A percentile compares a stretch with the other conserved stretches of the same genome.
phyloP scores from a whole-genome alignment of 2,888 invertebrate genomes.

The Plusia festucae region DNA sequence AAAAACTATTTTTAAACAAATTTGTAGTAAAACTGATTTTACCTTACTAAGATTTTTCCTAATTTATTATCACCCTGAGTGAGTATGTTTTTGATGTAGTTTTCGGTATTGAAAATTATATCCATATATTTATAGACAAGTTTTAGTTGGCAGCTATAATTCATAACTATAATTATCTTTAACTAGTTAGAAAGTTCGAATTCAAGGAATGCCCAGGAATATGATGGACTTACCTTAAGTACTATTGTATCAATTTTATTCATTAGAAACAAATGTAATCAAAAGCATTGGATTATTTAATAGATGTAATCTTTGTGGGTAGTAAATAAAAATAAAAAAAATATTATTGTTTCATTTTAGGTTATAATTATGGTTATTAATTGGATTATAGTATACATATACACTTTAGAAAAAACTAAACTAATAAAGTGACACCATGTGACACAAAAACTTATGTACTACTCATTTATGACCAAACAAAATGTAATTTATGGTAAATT shows the following conservation, averaged over 20 bases:
- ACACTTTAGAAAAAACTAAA: conserved; percentile 13
- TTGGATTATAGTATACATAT: conserved; percentile 9
- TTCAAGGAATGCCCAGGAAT: not conserved
- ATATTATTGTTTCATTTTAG: conserved; percentile 44
- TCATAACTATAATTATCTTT: not conserved
- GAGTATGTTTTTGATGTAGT: no score
- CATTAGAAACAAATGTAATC: conserved; percentile 16
- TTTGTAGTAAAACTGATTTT: no score
- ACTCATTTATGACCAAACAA: no score
- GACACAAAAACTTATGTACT: conserved; percentile 26
- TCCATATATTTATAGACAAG: no score
- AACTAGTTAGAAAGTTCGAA: not conserved
- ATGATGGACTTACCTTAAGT: conserved; percentile 5
- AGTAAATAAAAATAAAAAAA: conserved; percentile 40
- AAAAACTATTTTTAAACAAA: no score
- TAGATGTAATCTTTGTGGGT: conserved; percentile 37
- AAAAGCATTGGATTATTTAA: conserved; percentile 16
- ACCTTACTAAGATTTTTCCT: no score
- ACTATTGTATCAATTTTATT: conserved; percentile 11
- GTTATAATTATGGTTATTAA: conserved; percentile 15
- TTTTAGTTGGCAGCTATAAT: not conserved
- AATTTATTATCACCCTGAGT: no score
- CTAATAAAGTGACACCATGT: conserved; percentile 51
- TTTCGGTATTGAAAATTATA: no score
- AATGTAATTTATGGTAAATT: no score